phyloP scores from a whole-genome alignment of 2,797 vertebrate species.

The Sebastes cheni region DNA sequence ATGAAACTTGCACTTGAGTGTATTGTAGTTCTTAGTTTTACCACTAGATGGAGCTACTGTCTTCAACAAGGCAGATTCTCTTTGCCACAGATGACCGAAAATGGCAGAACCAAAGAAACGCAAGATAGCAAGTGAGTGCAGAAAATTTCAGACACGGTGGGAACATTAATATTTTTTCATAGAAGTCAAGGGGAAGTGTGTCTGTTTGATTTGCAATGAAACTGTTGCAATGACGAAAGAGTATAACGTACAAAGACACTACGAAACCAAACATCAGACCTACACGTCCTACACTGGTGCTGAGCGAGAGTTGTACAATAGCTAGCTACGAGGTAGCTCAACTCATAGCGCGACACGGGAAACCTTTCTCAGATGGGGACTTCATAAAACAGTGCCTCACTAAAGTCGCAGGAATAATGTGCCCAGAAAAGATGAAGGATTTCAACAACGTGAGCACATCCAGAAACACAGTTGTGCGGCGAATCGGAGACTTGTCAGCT shows the following conservation, averaged over 20 bases:
- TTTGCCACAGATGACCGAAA: not conserved
- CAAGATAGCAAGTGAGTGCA: not conserved
- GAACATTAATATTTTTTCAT: not conserved
- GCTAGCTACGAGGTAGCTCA: not conserved
- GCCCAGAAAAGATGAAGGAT: accelerated
- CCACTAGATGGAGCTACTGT: too few relatives aligned
- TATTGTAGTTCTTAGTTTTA: too few relatives aligned
- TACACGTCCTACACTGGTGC: not conserved
- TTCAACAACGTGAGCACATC: not conserved
- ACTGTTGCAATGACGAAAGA: not conserved
- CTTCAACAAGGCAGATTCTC: too few relatives aligned
- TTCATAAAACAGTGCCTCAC: not conserved
- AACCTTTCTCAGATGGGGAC: not conserved
- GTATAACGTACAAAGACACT: not conserved
- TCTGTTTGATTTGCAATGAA: slow-evolving; percentile 6
- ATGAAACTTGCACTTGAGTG: too few relatives aligned
- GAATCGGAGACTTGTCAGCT: too few relatives aligned
- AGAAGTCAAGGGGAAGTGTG: not conserved
- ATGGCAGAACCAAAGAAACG: not conserved
- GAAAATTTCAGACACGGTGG: not conserved
- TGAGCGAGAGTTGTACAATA: not conserved
- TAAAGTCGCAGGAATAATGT: not conserved
- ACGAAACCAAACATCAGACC: not conserved
- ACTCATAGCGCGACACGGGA: not conserved
- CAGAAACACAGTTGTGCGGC: not conserved